phyloP scores from a whole-genome alignment of 2,113 vertebrate species.

The Vidua chalybeata region DNA sequence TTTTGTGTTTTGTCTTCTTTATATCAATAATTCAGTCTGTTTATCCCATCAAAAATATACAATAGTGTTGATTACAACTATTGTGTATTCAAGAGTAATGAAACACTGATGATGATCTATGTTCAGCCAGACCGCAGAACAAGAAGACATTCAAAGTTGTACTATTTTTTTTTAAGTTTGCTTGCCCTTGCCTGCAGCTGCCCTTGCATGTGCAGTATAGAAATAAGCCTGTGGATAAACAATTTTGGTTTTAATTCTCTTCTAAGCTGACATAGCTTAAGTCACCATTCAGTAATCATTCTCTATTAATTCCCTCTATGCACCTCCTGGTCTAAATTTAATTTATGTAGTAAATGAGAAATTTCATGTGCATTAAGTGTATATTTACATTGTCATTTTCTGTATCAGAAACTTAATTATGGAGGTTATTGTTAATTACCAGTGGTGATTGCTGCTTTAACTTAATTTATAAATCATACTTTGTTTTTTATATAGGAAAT shows the following conservation, averaged over 20 bases:
- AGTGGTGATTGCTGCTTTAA: conserved; percentile 74
- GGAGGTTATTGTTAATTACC: conserved; percentile 75
- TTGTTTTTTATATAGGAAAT: conserved; percentile 73
- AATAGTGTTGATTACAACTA: conserved; percentile 68
- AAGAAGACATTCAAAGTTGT: conserved; percentile 59
- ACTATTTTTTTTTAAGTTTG: conserved; percentile 58
- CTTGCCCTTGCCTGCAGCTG: conserved; percentile 75
- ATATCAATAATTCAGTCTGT: conserved; percentile 55
- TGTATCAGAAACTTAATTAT: conserved; percentile 80
- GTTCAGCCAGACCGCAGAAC: conserved; percentile 59
- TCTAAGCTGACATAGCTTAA: conserved; percentile 64
- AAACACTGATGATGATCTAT: conserved; percentile 49
- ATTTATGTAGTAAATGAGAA: conserved; percentile 73
- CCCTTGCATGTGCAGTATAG: conserved; percentile 74
- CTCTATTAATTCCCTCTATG: conserved; percentile 34
- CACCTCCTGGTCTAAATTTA: conserved; percentile 68
- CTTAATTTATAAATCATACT: conserved; percentile 69
- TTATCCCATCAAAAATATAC: conserved; percentile 69
- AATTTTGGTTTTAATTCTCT: conserved; percentile 57
- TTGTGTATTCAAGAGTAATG: conserved; percentile 67
- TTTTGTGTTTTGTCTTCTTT: conserved; percentile 74
- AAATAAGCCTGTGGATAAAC: conserved; percentile 69
- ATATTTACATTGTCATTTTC: conserved; percentile 79
- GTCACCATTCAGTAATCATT: conserved; percentile 66
- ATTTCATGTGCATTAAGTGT: conserved; percentile 74